Base-by-base conservation (phyloP, 2,888 invertebrate species). In the Acronicta alni region DNA sequence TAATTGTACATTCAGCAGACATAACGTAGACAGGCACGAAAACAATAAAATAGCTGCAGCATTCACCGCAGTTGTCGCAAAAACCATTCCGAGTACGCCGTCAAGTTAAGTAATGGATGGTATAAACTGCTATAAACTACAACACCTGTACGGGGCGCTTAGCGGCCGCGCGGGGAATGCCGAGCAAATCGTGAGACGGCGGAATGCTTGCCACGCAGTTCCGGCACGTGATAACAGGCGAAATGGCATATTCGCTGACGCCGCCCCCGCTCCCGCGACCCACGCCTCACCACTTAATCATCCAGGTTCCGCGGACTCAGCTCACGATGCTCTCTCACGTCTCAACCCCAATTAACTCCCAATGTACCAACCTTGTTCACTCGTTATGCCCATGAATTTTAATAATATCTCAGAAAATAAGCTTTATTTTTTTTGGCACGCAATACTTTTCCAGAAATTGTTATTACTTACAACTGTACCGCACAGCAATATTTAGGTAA, bases 401-500 rank as follows among this genome's bases (percentile, higher is more conserved):
- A 79, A 81, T 67, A 77, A 71, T 64, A 48, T 64, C 57, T 60
- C 62, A 54, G 60, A 73, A 75, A 73, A 67, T 72, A 70, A 74
- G 60, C 61, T 67, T 58, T 56, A 62, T 78, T 77, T 75, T 30
- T 82, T 82, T 83, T 86, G 85, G 84, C 83, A 81, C 75, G 62
- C 72, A 65, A 63, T 72, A 64, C 70, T 77, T 77, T 76, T 73
- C 71, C 52, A 64, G 61, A 76, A 80, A 80, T 81, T 84, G 80
- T 85, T 88, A 81, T 85, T 84, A 83, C 79, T 75, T 74, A 77
- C 75, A 75, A 78, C 75, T 80, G 77, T 80, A 81, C 79, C 78
- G 82, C 80, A 76, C 77, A 76, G 77, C 80, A 79, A 81, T 83
- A 83, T 86, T 87, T 85, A 84, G 82, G 82, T 81, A 75, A 77